Evolutionary conservation across 2,113 vertebrate species (phyloP).

Genomic region (Eleginops maclovinus): DNA sequence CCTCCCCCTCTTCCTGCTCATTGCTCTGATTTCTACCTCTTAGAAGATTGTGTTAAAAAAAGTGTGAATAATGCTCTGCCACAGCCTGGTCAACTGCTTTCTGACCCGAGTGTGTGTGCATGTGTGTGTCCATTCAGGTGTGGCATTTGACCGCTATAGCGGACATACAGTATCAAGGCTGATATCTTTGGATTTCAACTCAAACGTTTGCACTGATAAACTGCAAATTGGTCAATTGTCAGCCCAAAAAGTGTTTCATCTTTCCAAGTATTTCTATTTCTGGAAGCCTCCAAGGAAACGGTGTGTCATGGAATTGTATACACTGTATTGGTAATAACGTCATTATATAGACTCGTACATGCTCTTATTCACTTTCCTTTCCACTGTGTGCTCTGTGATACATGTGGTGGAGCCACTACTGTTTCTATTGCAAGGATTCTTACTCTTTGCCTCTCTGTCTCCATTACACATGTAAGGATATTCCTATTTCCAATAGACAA

Average conservation of each 20-base stretch:
- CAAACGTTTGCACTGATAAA: neutral
- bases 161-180: neutral
- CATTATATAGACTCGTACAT: neutral
- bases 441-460: constrained; percentile 29
- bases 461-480: constrained; percentile 52
- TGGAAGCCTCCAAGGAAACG: neutral
- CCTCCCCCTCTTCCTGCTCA: neutral
- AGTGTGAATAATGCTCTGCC: constrained; percentile 48
- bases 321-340: neutral
- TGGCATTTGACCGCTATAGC: neutral
- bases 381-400: neutral
- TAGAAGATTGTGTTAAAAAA: constrained; percentile 38
- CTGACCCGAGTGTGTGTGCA: constrained; percentile 17
- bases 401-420: constrained; percentile 8
- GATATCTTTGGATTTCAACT: constrained; percentile 4
- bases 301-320: neutral
- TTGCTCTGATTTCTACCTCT: constrained; percentile 17
- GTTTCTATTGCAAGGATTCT: neutral
- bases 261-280: neutral
- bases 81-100: constrained; percentile 37
- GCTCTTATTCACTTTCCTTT: neutral
- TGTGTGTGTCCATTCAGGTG: constrained; percentile 8
- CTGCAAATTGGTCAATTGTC: neutral
- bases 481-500: constrained; percentile 52
- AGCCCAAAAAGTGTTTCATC: neutral